Base-by-base conservation (phyloP, 2,797 vertebrate genomes). In the Spheniscus humboldti region DNA sequence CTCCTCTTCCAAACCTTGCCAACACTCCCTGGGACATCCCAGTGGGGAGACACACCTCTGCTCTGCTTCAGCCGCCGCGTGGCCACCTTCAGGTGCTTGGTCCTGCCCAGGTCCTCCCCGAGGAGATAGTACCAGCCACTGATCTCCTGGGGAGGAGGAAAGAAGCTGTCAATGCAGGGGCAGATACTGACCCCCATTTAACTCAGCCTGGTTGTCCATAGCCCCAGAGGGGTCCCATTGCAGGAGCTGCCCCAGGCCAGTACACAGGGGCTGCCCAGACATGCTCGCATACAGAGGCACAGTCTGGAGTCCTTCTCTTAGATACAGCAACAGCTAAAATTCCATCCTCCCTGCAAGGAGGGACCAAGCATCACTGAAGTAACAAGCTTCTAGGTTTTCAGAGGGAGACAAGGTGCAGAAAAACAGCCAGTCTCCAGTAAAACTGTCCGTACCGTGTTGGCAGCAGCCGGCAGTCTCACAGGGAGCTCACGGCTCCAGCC, bases 41-140 rank as follows among this genome's bases (percentile, higher is more conserved):
- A 1, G 1, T 2, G 59, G 14, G 17, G 7, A 62, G 10, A 95
- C 45, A 0, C 13, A 98, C 98, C 98, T 98, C 81, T 60, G 86
- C 71, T 96, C 64, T 93, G 95, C 82, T 79, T 97, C 86, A 97
- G 96, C 52, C 93, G 95, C 72, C 97, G 97, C 48, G 96, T 94
- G 57, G 98, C 98, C 96, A 99, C 98, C 97, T 98, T 99, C 95
- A 99, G 97, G 96, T 99, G 99, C 97, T 99, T 99, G 86, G 98
- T 98, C 82, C 94, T 94, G 67, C 99, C 99, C 94, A 99, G 97
- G 85, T 98, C 98, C 92, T 98, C 97, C 31, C 98, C 98, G 3
- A 99, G 98, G 45, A 99, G 98, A 92, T 99, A 99, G 96, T 99
- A 99, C 99, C 99, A 99, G 91, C 99, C 99, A 13, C 88, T 98